phyloP scores from a whole-genome alignment of 2,113 vertebrate genomes.

The Accipiter virgatus region DNA sequence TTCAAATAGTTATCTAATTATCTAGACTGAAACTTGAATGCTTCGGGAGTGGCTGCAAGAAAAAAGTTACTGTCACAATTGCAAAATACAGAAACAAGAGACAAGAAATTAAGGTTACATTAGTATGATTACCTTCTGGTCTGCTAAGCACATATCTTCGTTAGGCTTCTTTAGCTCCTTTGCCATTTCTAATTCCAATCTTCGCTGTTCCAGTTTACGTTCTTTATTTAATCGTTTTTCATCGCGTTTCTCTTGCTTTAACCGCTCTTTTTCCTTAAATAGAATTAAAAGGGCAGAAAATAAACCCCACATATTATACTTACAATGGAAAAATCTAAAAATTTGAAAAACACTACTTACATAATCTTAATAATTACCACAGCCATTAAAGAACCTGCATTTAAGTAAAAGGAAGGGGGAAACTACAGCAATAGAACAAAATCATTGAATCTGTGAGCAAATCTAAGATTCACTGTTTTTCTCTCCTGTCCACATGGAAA shows the following conservation, averaged over 20 bases:
- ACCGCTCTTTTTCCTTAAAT: conserved; percentile 86
- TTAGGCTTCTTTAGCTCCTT: conserved; percentile 95
- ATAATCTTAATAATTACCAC: background rate
- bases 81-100: background rate
- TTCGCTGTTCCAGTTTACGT: conserved; percentile 87
- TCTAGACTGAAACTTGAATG: background rate
- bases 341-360: conserved; percentile 21
- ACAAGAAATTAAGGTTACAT: background rate
- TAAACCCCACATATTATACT: background rate
- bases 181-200: conserved; percentile 90
- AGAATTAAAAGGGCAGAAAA: conserved; percentile 46
- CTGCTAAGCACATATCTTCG: conserved; percentile 94
- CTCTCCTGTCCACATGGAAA: background rate
- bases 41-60: background rate
- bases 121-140: conserved; percentile 86
- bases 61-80: background rate
- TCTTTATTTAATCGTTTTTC: conserved; percentile 95
- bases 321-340: background rate
- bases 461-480: background rate
- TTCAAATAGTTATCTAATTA: background rate
- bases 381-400: background rate
- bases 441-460: background rate
- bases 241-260: conserved; percentile 93
- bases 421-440: background rate
- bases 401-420: background rate